A percentile compares a stretch with the other conserved stretches of the same genome.
Evolutionary conservation across 2,113 vertebrate species (phyloP).

Genomic region (Tragelaphus imberbis): DNA sequence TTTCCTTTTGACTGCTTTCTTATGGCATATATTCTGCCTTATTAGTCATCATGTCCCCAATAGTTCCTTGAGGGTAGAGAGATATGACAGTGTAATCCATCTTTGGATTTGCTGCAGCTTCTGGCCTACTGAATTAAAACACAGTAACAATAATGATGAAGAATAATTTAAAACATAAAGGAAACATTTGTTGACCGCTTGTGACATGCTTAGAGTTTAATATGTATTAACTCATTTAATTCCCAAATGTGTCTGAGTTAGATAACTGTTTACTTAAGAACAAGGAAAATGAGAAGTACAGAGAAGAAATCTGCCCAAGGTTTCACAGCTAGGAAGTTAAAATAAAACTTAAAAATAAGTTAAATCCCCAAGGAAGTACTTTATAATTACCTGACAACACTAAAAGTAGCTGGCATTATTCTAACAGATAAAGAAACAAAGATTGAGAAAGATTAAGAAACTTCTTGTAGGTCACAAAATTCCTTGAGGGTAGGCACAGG

Average conservation of each 20-base stretch:
- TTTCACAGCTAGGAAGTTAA: not conserved
- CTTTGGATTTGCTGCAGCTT: conserved; percentile 2
- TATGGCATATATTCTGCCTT: not conserved
- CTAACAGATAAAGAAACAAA: conserved; percentile 34
- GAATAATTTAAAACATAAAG: not conserved
- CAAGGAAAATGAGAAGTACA: not conserved
- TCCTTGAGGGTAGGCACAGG: not conserved
- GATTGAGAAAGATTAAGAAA: conserved; percentile 15
- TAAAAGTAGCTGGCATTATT: not conserved
- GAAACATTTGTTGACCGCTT: not conserved
- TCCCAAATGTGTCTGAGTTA: not conserved
- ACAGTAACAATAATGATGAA: not conserved
- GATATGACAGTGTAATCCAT: not conserved
- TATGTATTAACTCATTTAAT: not conserved
- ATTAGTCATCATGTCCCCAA: not conserved
- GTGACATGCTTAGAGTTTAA: not conserved
- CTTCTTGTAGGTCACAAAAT: not conserved
- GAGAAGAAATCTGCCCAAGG: not conserved
- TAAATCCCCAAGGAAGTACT: not conserved
- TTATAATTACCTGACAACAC: not conserved
- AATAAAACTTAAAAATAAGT: conserved; percentile 24
- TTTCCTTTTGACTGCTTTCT: conserved; percentile 28
- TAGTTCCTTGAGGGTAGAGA: not conserved
- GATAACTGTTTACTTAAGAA: not conserved
- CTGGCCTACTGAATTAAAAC: not conserved